These are phyloP conservation scores for Platyrinchus mystaceus DNA, from an alignment of 2,797 vertebrate species.

Conservation along the genomic window DNA sequence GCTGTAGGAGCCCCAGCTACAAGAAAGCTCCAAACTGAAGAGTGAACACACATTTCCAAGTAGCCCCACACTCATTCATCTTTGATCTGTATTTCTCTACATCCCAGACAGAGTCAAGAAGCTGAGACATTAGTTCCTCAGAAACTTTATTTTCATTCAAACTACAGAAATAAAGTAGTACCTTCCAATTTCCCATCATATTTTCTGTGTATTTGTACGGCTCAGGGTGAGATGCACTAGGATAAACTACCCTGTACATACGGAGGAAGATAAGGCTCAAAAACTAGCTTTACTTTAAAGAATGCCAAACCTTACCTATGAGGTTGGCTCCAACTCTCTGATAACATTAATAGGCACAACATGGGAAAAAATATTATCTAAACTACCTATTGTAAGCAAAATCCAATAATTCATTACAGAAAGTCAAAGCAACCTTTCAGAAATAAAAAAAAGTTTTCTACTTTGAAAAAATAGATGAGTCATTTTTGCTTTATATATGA, in stretches of 20 bases:
- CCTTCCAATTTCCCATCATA: slow-evolving; percentile 43
- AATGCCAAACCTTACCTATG: background rate
- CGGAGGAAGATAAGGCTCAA: slow-evolving; percentile 27
- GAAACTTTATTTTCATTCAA: slow-evolving; percentile 68
- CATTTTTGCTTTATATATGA: slow-evolving; percentile 49
- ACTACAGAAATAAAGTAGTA: slow-evolving; percentile 62
- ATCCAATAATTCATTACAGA: slow-evolving; percentile 18
- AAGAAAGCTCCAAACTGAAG: background rate
- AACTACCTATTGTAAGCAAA: slow-evolving; percentile 36
- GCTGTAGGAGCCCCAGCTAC: background rate
- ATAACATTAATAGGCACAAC: slow-evolving; percentile 44
- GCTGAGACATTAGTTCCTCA: slow-evolving; percentile 50
- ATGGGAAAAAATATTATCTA: slow-evolving; percentile 8
- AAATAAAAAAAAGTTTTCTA: slow-evolving; percentile 42
- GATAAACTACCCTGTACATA: slow-evolving; percentile 33
- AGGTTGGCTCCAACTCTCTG: slow-evolving; percentile 18
- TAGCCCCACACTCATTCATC: background rate
- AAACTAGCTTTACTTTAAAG: slow-evolving; percentile 24
- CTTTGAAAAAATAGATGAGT: slow-evolving; percentile 56
- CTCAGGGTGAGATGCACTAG: slow-evolving; percentile 30
- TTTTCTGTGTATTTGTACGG: background rate
- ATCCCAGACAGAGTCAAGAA: slow-evolving; percentile 45
- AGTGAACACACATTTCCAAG: background rate
- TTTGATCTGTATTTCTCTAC: background rate
- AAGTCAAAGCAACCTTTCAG: slow-evolving; percentile 33